These are phyloP conservation scores for Escarpia spicata DNA, from an alignment of 2,888 invertebrate genomes.

Conservation along the genomic window DNA sequence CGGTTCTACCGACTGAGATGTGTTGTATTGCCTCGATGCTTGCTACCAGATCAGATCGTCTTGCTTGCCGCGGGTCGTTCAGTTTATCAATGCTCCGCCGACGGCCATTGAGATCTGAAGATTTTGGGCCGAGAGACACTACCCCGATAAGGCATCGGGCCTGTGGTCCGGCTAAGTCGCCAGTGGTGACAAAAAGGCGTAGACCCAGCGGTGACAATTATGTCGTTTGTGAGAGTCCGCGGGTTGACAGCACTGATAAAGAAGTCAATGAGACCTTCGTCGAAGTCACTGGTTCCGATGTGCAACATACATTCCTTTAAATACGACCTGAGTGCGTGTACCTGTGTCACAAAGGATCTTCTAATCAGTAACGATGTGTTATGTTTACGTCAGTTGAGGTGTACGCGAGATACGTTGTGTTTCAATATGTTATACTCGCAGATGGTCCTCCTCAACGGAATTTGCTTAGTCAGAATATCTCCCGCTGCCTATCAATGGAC, in stretches of 20 bases:
- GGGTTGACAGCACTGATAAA: neutral
- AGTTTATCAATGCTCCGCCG: neutral
- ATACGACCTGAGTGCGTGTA: neutral
- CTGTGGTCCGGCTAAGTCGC: neutral
- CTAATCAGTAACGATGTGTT: neutral
- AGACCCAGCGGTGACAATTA: neutral
- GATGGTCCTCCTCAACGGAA: neutral
- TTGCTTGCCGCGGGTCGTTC: neutral
- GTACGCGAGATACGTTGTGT: neutral
- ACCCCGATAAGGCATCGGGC: neutral
- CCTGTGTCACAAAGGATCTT: neutral
- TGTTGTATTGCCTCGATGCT: neutral
- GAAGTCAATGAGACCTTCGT: neutral
- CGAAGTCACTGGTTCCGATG: neutral
- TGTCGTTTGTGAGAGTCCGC: neutral
- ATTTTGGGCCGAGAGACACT: neutral
- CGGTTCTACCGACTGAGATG: neutral
- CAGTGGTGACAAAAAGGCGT: conserved; percentile 16
- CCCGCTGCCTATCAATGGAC: neutral
- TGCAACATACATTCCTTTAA: neutral
- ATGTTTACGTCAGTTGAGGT: neutral
- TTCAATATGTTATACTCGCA: neutral
- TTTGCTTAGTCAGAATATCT: neutral
- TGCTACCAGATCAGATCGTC: neutral
- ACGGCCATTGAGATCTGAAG: neutral